Base-by-base conservation (phyloP, 2,797 vertebrate genomes). In the Scyliorhinus canicula region DNA sequence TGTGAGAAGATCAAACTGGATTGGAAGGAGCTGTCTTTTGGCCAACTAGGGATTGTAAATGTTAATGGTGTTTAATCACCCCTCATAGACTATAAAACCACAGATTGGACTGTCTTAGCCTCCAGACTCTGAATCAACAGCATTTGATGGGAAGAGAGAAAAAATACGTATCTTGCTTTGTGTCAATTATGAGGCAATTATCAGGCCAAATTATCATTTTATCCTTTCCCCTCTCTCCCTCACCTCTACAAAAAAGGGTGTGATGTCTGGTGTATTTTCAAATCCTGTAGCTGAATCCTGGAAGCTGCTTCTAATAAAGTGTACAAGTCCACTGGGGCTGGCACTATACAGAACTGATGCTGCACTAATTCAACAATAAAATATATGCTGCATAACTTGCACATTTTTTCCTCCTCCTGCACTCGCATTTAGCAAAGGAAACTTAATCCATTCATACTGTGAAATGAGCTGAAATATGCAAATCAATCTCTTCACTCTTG, bases 401-500 rank as follows among this genome's bases (percentile, higher is more conserved):
- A 60, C 31, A 60, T 24, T 57, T 14, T 86, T n/a, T 65, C 14
- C 12, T 79, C n/a, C 86, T 90, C 26, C 86, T 60, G 4, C 2
- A 7, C 35, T 60, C 88, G n/a, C 7, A 40, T 88, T 63, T 40
- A 91, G n/a, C n/a, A 44, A 26, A 91, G 60, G n/a, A 65, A 44
- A 44, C 63, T 7, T 63, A 9, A 91, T 91, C 11, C 60, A 63
- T 4, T 26, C n/a, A 0, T 65, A 91, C 4, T 44, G 60, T 65
- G 55, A 88, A 88, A 57, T 65, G 21, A 91, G 63, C 9, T 91
- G 60, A 19, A 60, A 44, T 65, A 91, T 91, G 88, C 88, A 91
- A 65, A 63, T 91, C 21, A 44, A 65, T 65, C 60, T 91, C n/a
- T 91, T 91, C 88, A 91, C 8, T 91, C 24, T 44, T 63, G 21